Percentiles rank a stretch among this genome's conserved stretches.
Evolutionary conservation across 2,113 vertebrate genomes (phyloP).

Genomic region (Acrocephalus arundinaceus): DNA sequence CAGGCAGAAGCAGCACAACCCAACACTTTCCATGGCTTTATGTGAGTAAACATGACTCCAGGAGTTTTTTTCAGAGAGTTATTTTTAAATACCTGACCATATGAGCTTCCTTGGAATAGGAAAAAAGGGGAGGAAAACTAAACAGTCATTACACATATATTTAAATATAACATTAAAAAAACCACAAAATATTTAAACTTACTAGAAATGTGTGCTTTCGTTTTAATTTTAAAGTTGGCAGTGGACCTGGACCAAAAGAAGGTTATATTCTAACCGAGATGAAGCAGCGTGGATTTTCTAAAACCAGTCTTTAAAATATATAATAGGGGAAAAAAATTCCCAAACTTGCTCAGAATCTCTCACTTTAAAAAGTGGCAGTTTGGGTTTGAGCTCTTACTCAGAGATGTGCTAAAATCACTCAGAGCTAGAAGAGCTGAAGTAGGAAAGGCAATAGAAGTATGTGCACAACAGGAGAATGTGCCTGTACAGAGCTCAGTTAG

Average conservation of each 20-base stretch:
- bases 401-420: constrained; percentile 63
- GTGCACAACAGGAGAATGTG: background rate
- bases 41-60: background rate
- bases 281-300: background rate
- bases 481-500: background rate
- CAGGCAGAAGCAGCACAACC: background rate
- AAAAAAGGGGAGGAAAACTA: constrained; percentile 49
- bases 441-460: constrained; percentile 12
- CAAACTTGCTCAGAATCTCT: background rate
- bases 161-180: constrained; percentile 57
- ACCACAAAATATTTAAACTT: constrained; percentile 36
- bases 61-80: constrained; percentile 9
- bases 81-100: constrained; percentile 59
- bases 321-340: fast-evolving
- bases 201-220: constrained; percentile 18
- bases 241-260: background rate
- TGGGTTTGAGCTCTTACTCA: constrained; percentile 67
- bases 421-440: background rate
- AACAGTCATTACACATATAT: constrained; percentile 30
- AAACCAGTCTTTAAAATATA: background rate
- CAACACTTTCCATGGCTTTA: background rate
- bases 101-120: constrained; percentile 45
- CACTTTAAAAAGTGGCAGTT: constrained; percentile 51
- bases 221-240: constrained; percentile 57
- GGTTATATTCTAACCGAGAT: constrained; percentile 44